These are phyloP conservation scores for Papilio glaucus DNA, from an alignment of 1,140 invertebrate species.

Conservation along the genomic window DNA sequence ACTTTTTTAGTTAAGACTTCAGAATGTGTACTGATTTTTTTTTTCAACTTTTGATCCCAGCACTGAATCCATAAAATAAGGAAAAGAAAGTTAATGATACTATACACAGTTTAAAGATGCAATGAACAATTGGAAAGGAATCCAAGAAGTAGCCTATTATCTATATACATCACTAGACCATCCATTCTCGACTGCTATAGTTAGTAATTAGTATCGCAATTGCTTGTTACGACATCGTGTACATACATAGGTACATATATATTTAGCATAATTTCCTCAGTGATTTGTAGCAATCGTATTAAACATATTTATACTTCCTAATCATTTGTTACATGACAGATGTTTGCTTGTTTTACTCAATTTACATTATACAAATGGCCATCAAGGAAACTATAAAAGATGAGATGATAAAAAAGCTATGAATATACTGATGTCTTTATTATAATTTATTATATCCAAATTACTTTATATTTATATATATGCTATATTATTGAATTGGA, in stretches of 20 bases:
- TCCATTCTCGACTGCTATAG: not conserved
- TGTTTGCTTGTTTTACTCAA: not conserved
- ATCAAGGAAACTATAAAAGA: constrained; percentile 2
- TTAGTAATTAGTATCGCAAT: not conserved
- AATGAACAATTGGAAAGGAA: too few relatives aligned
- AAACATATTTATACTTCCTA: constrained; percentile 1
- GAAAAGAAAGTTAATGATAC: too few relatives aligned
- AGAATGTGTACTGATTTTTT: too few relatives aligned
- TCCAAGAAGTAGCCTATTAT: too few relatives aligned
- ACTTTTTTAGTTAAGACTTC: too few relatives aligned
- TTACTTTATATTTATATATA: not conserved
- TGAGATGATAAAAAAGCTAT: not conserved
- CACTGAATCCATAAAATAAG: too few relatives aligned
- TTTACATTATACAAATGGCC: not conserved
- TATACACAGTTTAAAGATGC: too few relatives aligned
- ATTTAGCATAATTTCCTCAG: not conserved
- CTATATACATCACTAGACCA: not conserved
- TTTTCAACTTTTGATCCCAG: too few relatives aligned
- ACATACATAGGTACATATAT: too few relatives aligned
- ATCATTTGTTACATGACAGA: not conserved
- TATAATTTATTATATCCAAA: constrained; percentile 7
- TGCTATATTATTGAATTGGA: not conserved
- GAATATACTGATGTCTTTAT: not conserved
- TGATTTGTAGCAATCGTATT: not conserved
- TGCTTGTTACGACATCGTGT: not conserved